Evolutionary conservation across 2,888 invertebrate species (phyloP).

Genomic region (Morpho helenor): DNA sequence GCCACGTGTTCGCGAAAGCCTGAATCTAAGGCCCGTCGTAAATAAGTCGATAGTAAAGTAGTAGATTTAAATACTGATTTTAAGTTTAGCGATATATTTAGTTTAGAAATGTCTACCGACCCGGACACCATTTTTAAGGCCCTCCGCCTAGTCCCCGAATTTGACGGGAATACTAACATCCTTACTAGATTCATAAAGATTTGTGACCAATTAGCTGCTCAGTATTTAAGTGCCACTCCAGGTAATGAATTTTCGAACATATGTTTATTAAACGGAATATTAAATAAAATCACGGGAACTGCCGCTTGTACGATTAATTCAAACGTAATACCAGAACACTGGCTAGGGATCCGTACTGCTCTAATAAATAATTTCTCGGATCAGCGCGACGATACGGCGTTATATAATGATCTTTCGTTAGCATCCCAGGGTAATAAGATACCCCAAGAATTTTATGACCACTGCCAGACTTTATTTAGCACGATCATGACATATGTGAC

Average conservation of each 20-base stretch:
- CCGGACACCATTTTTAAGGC: conserved; percentile 7
- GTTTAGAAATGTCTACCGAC: no score
- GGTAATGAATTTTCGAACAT: conserved; percentile 18
- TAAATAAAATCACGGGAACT: conserved; percentile 29
- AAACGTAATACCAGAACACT: conserved; percentile 3
- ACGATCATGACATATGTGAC: conserved; percentile 23
- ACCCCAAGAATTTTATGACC: conserved; percentile 23
- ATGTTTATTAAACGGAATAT: conserved; percentile 24
- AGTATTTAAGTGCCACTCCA: conserved; percentile 11
- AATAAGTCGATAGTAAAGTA: no score
- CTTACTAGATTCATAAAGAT: conserved; percentile 30
- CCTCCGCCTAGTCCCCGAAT: conserved; percentile 66
- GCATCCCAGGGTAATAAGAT: conserved; percentile 16
- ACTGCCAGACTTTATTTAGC: conserved; percentile 18
- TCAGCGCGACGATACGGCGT: conserved; percentile 31
- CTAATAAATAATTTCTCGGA: conserved; percentile 33
- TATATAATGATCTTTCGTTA: conserved; percentile 30
- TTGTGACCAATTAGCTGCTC: conserved; percentile 28
- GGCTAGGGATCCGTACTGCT: conserved; percentile 25
- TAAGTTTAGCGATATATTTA: no score
- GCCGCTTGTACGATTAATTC: no score
- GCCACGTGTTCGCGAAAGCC: no score
- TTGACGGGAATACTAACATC: conserved; percentile 27
- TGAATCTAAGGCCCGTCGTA: no score
- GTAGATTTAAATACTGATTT: no score